Evolutionary conservation across 1,140 invertebrate genomes (phyloP), one percentile per base, ranked within the genome.

Genomic region (Zaprionus camerounensis): DNA sequence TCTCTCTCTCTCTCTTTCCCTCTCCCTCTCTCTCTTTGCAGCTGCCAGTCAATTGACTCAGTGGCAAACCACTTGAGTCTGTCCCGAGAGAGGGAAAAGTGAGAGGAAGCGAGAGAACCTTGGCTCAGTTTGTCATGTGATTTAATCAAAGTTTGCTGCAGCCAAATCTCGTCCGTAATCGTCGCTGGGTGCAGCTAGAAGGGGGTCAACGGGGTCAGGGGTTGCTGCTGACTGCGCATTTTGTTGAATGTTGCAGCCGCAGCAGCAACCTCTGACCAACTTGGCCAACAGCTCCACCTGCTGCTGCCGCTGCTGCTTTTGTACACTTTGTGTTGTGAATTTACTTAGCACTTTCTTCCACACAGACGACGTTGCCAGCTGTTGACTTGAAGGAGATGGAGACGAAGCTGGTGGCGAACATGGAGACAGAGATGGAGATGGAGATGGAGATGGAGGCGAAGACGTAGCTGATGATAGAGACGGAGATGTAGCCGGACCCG

Each of bases 71-170:
- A 84, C 85, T 88, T 90, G 75, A 84, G 73, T 75, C 55, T 70
- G 24, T 66, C 55, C 38, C 22, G 22, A 38, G 22, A 22, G 26
- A 7, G 36, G 22, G 7, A 38, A 13, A 11, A 12, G 2, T 36
- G 17, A 38, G 58, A 15, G 20, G 36, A 31, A 31, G 28, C 7
- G 17, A 38, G 56, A 38, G 17, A 38, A 36, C 26, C 11, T 57
- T 69, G 67, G 72, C 72, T 61, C 41, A 81, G 79, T 76, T 78
- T 71, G 78, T 81, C 78, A 71, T 84, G 75, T 88, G 84, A 88
- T 87, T 87, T 87, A 87, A 87, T 87, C 81, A 87, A 87, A 84
- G 81, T 88, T 87, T 87, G 85, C 75, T 78, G 70, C 70, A 81
- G 84, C 78, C 81, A 76, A 84, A 87, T 78, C 71, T 78, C 62